Conservation (phyloP, 2,797 vertebrate genomes). For the Ibycter americanus region DNA sequence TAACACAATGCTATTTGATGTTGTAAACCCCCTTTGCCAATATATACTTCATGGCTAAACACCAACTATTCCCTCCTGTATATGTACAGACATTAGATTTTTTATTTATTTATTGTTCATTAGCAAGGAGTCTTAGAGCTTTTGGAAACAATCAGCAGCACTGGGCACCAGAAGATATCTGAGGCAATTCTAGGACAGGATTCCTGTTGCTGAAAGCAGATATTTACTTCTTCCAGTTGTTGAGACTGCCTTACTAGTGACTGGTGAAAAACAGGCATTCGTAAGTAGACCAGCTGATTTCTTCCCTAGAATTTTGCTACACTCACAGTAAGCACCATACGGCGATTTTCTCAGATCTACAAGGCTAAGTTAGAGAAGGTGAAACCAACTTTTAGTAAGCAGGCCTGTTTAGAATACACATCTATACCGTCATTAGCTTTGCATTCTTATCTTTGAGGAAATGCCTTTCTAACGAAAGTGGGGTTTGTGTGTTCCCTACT, state of each 20-base stretch:
- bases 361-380: background rate
- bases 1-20: background rate
- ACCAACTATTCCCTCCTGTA: background rate
- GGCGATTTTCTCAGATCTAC: background rate
- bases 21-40: background rate
- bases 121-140: background rate
- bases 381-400: background rate
- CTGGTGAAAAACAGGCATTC: background rate
- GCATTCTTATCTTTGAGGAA: background rate
- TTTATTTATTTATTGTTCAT: background rate
- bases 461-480: background rate
- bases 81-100: rapidly evolving
- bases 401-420: background rate
- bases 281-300: background rate
- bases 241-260: background rate
- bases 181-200: background rate
- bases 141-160: background rate
- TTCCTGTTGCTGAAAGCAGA: background rate
- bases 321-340: background rate
- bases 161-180: background rate
- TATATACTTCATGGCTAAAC: background rate
- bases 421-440: background rate
- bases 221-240: background rate
- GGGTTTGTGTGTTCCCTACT: background rate
- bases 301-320: background rate